Conservation (phyloP, 2,113 vertebrate genomes). For the Pachypanchax playfairii region DNA sequence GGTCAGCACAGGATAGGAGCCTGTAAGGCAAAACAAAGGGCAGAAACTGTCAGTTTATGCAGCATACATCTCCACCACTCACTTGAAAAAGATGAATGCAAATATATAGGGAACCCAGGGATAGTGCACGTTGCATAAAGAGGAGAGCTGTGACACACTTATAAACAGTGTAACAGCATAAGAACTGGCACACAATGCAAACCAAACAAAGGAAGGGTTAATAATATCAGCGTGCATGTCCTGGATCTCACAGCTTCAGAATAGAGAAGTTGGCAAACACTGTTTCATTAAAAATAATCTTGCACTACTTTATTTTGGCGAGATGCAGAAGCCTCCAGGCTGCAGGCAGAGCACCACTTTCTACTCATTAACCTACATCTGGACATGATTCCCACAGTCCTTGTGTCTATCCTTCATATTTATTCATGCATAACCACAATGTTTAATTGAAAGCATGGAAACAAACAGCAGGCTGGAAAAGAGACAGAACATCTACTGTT, state of each 20-base stretch:
- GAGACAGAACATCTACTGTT: conserved; percentile 51
- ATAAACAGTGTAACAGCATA: conserved; percentile 9
- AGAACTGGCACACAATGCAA: conserved; percentile 26
- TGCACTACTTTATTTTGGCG: conserved; percentile 36
- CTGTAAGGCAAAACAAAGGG: conserved; percentile 62
- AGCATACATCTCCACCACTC: neutral
- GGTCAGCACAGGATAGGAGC: conserved; percentile 93
- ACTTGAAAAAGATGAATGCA: too few species aligned
- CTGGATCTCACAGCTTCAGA: conserved; percentile 65
- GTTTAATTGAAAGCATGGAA: conserved; percentile 60
- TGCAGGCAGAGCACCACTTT: conserved; percentile 56
- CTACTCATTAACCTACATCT: conserved; percentile 72
- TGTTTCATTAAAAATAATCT: conserved; percentile 35
- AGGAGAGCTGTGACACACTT: conserved; percentile 6
- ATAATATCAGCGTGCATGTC: conserved; percentile 66
- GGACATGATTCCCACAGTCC: conserved; percentile 65
- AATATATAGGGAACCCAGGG: too few species aligned
- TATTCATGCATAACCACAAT: conserved; percentile 53
- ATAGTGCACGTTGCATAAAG: neutral
- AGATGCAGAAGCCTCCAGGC: conserved; percentile 32
- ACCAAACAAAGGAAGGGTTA: neutral
- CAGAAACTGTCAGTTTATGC: neutral
- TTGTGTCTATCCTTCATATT: conserved; percentile 37
- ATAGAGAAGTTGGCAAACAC: conserved; percentile 20
- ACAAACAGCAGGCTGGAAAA: conserved; percentile 62